phyloP scores from a whole-genome alignment of 2,797 vertebrate genomes.

The Chloroceryle amazona region DNA sequence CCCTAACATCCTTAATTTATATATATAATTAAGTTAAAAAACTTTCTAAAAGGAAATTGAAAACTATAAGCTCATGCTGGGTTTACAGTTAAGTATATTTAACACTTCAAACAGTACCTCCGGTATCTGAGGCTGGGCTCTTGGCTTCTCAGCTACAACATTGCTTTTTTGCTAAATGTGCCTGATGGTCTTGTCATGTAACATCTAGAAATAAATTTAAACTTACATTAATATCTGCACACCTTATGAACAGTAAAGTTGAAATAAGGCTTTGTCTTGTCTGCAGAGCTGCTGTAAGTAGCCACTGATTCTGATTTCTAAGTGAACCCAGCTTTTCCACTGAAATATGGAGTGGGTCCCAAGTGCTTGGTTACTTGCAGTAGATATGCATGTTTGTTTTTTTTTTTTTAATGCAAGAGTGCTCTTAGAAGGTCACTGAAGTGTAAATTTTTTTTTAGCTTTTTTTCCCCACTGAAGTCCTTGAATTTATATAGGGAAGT shows the following conservation, averaged over 20 bases:
- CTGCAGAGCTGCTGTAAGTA: not conserved
- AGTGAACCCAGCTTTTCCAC: not conserved
- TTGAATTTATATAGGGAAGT: not conserved
- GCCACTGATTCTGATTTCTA: not conserved
- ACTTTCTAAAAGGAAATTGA: not conserved
- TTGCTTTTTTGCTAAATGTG: not conserved
- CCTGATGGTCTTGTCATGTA: accelerated
- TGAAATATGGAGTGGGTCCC: not conserved
- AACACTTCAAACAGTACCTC: not conserved
- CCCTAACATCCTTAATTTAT: not conserved
- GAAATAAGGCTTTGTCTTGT: not conserved
- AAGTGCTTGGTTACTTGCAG: not conserved
- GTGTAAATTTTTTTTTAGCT: not conserved
- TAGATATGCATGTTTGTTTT: not conserved
- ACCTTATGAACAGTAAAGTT: not conserved
- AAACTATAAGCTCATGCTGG: not conserved
- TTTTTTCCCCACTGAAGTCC: not conserved
- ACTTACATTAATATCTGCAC: not conserved
- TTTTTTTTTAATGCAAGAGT: not conserved
- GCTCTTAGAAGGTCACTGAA: not conserved
- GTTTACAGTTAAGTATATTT: not conserved
- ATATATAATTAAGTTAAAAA: not conserved
- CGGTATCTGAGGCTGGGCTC: not conserved
- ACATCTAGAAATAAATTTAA: not conserved
- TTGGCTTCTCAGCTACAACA: not conserved